These are phyloP conservation scores for Pogonognathellus flavescens DNA, from an alignment of 1,140 invertebrate species.

Conservation along the genomic window DNA sequence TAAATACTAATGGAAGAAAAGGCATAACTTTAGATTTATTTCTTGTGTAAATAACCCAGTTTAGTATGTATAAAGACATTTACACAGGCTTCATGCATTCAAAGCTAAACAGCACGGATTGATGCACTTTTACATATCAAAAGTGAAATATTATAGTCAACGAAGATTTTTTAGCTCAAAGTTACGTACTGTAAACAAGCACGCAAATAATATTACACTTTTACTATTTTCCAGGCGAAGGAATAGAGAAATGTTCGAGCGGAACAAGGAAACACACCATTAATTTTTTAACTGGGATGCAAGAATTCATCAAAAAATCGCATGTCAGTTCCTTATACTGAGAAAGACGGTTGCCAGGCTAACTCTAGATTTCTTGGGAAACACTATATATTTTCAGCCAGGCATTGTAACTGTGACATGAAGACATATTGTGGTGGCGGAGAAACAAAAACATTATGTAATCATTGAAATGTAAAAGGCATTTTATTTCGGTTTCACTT, in stretches of 20 bases:
- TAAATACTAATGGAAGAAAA: not conserved
- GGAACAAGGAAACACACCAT: constrained; percentile 23
- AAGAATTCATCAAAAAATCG: no score
- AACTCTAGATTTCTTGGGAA: no score
- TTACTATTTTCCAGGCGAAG: not conserved
- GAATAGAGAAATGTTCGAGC: not conserved
- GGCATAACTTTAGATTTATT: not conserved
- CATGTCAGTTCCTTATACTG: no score
- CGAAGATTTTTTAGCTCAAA: no score
- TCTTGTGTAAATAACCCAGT: not conserved
- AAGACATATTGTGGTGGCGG: constrained; percentile 13
- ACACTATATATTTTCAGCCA: no score
- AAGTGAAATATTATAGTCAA: no score
- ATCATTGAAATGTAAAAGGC: not conserved
- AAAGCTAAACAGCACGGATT: no score
- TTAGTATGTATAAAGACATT: not conserved
- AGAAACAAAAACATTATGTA: constrained; percentile 38
- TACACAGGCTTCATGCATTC: not conserved
- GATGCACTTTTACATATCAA: no score
- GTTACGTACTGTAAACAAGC: no score
- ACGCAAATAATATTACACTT: no score
- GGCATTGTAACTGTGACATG: not conserved
- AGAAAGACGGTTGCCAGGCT: no score
- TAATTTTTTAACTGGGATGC: constrained; percentile 14
- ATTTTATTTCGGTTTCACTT: constrained; percentile 11